Evolutionary conservation across 2,113 vertebrate species (phyloP), one percentile per base, ranked within the genome.

Genomic region (Mesoclemmys tuberculata): DNA sequence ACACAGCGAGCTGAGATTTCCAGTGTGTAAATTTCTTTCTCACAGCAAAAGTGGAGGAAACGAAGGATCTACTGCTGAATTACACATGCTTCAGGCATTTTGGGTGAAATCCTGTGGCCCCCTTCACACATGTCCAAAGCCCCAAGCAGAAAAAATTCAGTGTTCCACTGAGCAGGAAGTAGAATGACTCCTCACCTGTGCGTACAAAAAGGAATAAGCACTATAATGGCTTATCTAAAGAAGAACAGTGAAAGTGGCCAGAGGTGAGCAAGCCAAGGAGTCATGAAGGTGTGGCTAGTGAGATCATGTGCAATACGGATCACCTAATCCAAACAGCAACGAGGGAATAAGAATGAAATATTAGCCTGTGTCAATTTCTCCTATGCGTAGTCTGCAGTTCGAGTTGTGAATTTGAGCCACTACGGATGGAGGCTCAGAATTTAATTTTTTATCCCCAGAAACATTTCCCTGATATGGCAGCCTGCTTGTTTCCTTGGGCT

Each of bases 71-170:
- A 82, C 5, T 9, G 35, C 24, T 27, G 16, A 10, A 27, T 78
- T 29, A 9, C 6, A 82, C 0, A 0, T 13, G 6, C 16, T 3
- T 5, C 51, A 87, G 29, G 0, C 27, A 38, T 1, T 1, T 2
- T 55, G 24, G 19, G 71, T 14, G 27, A 90, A 93, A 89, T 78
- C 64, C 44, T 49, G 2, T 46, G 87, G 58, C 29, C 10, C 13
- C 61, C 11, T n/a, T 94, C 52, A 55, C 49, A 18, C 19, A n/a
- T 16, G 22, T 71, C 4, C 84, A 0, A 82, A 91, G 56, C 51
- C 26, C 7, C 54, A 61, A 0, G 1, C 11, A 27, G 22, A 29
- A 46, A 46, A 46, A 77, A 46, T 6, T 27, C 24, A 46, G 44
- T 13, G 41, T 46, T 41, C 12, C 19, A 1, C 1, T 2, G 3